Conservation (phyloP, 2,113 vertebrate species). For the Planiliza haematocheilus region DNA sequence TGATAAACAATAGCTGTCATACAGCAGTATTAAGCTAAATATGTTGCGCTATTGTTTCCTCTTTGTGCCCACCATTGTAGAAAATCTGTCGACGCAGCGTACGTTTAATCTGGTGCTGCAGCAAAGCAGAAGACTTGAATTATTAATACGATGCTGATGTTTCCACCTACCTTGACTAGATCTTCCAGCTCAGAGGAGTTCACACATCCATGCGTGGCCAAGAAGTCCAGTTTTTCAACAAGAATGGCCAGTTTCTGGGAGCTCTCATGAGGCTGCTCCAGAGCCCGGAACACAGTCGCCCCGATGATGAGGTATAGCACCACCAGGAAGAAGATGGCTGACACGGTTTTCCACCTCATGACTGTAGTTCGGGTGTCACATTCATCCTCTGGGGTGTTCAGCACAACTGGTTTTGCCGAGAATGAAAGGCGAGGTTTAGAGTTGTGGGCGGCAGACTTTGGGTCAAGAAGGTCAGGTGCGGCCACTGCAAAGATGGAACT, state of each 20-base stretch:
- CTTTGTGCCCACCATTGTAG: background rate
- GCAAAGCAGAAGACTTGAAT: background rate
- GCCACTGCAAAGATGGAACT: constrained; percentile 87
- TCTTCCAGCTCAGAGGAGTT: constrained; percentile 94
- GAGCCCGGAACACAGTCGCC: constrained; percentile 93
- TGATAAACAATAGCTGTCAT: background rate
- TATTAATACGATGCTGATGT: background rate
- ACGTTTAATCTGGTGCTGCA: background rate
- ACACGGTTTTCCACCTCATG: constrained; percentile 99
- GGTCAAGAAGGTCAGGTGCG: constrained; percentile 98
- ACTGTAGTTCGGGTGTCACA: constrained; percentile 90
- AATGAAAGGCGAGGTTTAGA: constrained; percentile 95
- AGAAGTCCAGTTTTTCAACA: constrained; percentile 91
- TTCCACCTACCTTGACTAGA: constrained; percentile 90
- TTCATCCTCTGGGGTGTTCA: constrained; percentile 88
- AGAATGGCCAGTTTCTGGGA: constrained; percentile 91
- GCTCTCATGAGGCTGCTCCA: constrained; percentile 96
- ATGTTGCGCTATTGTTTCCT: background rate
- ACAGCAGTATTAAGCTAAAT: background rate
- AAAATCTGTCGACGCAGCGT: background rate
- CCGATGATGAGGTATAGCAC: constrained; percentile 96
- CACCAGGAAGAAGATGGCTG: constrained; percentile 96
- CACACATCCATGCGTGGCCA: constrained; percentile 90
- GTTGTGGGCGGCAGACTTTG: constrained; percentile 95
- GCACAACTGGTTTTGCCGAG: constrained; percentile 91